Conservation (phyloP, 2,797 vertebrate genomes). For the Ispidina picta region DNA sequence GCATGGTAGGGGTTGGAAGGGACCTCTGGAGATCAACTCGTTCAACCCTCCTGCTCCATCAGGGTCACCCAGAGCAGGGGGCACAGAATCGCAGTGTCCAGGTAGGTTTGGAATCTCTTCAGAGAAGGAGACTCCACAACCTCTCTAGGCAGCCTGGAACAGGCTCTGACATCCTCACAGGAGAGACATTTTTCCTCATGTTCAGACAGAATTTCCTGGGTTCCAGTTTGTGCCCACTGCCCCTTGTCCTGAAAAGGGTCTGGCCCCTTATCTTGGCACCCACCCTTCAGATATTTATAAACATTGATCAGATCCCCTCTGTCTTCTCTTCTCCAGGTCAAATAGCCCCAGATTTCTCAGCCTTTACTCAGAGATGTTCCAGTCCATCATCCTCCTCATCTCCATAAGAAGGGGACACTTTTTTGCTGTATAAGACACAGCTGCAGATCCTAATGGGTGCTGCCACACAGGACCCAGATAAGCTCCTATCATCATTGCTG, state of each 20-base stretch:
- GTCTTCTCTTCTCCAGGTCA: too few species aligned
- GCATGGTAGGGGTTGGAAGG: background rate
- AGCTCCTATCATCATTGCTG: background rate
- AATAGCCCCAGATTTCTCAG: too few species aligned
- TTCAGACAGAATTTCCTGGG: too few species aligned
- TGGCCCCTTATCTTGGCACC: too few species aligned
- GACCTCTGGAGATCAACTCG: background rate
- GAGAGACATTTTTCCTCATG: background rate
- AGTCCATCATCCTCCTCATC: background rate
- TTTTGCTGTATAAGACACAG: background rate
- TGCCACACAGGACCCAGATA: background rate
- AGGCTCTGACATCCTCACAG: background rate
- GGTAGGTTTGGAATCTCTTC: background rate
- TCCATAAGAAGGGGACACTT: rapidly evolving
- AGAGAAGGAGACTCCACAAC: background rate
- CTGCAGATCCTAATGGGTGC: rapidly evolving
- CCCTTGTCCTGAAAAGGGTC: too few species aligned
- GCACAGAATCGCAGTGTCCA: background rate
- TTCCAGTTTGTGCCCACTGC: too few species aligned
- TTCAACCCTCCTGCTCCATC: background rate
- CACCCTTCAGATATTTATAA: too few species aligned
- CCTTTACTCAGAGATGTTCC: too few species aligned
- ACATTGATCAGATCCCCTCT: too few species aligned
- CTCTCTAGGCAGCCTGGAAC: background rate
- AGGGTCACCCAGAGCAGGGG: background rate